Evolutionary conservation across 2,113 vertebrate genomes (phyloP), one percentile per base, ranked within the genome.

Genomic region (Malaclemys terrapin): DNA sequence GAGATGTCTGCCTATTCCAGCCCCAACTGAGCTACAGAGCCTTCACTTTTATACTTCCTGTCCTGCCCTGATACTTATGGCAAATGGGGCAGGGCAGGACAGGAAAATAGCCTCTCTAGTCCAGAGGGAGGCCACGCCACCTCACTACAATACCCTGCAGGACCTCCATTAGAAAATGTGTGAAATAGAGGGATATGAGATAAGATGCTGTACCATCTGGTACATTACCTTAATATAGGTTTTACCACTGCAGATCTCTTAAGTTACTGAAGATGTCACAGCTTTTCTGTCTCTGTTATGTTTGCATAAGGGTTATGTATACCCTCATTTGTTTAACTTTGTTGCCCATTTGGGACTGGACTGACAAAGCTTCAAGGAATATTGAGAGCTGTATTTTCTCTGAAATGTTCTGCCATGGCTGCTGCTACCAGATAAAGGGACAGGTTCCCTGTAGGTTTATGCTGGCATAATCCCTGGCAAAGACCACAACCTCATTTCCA

Each of bases 341-440:
- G 72, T 12, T 87, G 25, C 35, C 87, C 35, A 88, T 89, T 31
- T 0, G 47, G 47, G 50, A 94, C 38, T 5, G 92, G 86, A 31
- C 50, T 38, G 50, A 89, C n/a, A 27, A 91, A 89, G 84, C 87
- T 89, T 93, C 80, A 75, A 91, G 92, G 85, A 14, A 31, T 93
- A 88, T 65, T 53, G 31, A 85, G 22, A 80, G 65, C 82, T 20
- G 38, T 3, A 42, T 10, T 83, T 94, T 81, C n/a, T 93, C 86
- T 94, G 65, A 93, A 93, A 92, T n/a, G 50, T 42, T 42, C 10
- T 65, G 29, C 79, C 93, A 80, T 86, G 93, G 91, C 88, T 94
- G 92, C 85, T 82, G 27, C 80, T 93, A 90, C 53, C 80, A 95
- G 88, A 94, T 91, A 91, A 96, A 94, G 45, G 50, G 81, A 62